Percentiles rank a stretch among this genome's conserved stretches.
These are phyloP conservation scores for Cavia aperea DNA, from an alignment of 2,113 vertebrate species.

Conservation along the genomic window DNA sequence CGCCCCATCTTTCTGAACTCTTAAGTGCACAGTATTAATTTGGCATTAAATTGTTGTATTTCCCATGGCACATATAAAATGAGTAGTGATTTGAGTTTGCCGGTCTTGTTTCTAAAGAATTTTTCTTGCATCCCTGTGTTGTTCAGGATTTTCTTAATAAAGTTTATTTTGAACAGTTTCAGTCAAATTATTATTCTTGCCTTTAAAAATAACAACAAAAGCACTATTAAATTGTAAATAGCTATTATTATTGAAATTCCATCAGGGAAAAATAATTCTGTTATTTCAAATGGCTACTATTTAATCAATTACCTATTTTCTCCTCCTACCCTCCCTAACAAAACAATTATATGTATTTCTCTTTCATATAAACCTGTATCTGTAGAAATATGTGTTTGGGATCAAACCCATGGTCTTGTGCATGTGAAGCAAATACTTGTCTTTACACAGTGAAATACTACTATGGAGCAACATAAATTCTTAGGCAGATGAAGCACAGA, in stretches of 20 bases:
- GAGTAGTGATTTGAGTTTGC: constrained; percentile 1
- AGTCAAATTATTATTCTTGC: constrained; percentile 22
- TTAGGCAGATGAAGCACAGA: neutral
- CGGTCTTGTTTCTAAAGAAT: constrained; percentile 4
- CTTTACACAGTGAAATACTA: neutral
- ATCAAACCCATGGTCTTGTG: neutral
- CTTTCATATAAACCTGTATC: neutral
- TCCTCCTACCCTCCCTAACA: neutral
- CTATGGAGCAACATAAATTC: neutral
- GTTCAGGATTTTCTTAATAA: constrained; percentile 38
- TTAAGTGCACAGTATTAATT: neutral
- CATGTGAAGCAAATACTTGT: neutral
- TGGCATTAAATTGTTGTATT: constrained; percentile 1
- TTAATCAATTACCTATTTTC: neutral
- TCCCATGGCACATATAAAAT: neutral
- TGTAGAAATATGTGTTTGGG: neutral
- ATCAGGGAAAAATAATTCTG: neutral
- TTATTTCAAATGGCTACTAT: neutral
- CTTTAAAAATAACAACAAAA: neutral
- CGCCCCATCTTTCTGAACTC: neutral
- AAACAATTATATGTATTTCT: neutral
- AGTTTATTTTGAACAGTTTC: constrained; percentile 30
- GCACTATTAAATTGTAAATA: neutral
- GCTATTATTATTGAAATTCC: neutral
- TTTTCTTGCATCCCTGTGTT: constrained; percentile 5